A percentile compares a stretch with the other conserved stretches of the same genome.
Conservation (phyloP, 2,888 invertebrate species). For the Erynnis tages region DNA sequence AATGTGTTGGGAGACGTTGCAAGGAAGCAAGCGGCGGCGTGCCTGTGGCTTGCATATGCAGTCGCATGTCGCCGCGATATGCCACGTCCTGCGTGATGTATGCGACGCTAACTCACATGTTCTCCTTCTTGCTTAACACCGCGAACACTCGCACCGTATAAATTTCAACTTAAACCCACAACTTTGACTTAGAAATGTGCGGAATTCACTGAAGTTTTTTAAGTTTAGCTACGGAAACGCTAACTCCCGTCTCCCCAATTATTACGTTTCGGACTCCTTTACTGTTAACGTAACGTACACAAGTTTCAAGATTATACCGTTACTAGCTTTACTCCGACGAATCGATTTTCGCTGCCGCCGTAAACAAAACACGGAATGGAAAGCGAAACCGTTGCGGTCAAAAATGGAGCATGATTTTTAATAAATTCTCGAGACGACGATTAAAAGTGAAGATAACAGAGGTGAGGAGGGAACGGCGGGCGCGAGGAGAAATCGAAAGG, state of each 20-base stretch:
- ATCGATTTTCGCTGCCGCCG: conserved; percentile 30
- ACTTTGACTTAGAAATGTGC: conserved; percentile 65
- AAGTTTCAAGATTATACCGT: conserved; percentile 47
- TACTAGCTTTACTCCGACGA: conserved; percentile 49
- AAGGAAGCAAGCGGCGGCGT: conserved; percentile 31
- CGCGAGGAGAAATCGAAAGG: conserved; percentile 31
- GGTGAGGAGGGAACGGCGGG: conserved; percentile 45
- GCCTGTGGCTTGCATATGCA: conserved; percentile 55
- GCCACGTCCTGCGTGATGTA: conserved; percentile 69
- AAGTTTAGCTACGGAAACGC: conserved; percentile 52
- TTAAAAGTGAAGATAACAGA: conserved; percentile 66
- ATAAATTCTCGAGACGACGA: conserved; percentile 62
- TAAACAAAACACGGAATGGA: conserved; percentile 23
- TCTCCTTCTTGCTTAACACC: conserved; percentile 66
- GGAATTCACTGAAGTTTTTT: conserved; percentile 69
- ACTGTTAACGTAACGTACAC: conserved; percentile 25
- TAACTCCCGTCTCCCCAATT: conserved; percentile 68
- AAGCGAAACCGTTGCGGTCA: conserved; percentile 41
- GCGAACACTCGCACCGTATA: conserved; percentile 64
- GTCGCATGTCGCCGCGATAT: conserved; percentile 55
- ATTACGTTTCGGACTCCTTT: conserved; percentile 54
- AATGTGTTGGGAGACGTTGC: conserved; percentile 34
- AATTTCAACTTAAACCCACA: conserved; percentile 71
- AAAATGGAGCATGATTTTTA: conserved; percentile 57
- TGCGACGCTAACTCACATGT: conserved; percentile 62